phyloP scores from a whole-genome alignment of 2,113 vertebrate species.

The Psilopsiagon aurifrons region DNA sequence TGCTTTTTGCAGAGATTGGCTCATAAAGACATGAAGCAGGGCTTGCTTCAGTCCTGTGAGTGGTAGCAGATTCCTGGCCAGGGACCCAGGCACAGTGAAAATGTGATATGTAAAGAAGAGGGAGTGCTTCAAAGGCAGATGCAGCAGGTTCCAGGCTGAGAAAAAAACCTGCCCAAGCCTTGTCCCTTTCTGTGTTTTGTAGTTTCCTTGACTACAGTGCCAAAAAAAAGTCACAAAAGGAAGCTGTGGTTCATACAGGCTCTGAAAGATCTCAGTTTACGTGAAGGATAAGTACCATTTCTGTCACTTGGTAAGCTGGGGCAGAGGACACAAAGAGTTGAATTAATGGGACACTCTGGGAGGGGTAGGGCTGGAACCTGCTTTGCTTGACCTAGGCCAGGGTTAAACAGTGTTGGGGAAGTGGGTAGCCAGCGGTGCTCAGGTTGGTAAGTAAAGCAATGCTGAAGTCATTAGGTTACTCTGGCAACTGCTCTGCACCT shows the following conservation, averaged over 20 bases:
- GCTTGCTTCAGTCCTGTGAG: background rate
- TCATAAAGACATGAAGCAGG: background rate
- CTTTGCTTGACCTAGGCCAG: background rate
- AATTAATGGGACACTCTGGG: background rate
- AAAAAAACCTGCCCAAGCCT: background rate
- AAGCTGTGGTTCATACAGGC: background rate
- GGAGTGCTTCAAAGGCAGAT: background rate
- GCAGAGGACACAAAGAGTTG: accelerated
- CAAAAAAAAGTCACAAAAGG: background rate
- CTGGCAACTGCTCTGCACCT: background rate
- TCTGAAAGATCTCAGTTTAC: background rate
- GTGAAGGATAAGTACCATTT: background rate
- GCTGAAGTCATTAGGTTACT: background rate
- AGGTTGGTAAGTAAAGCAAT: background rate
- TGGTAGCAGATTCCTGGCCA: background rate
- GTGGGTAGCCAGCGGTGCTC: background rate
- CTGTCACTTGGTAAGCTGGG: background rate
- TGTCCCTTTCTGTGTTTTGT: background rate
- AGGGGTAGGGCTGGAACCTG: background rate
- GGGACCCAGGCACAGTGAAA: background rate
- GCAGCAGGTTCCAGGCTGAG: background rate
- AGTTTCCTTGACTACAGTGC: background rate
- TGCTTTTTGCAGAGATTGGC: background rate
- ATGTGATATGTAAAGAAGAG: background rate
- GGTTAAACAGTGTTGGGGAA: background rate